Conservation (phyloP, 2,113 vertebrate genomes). For the Mesocricetus auratus region DNA sequence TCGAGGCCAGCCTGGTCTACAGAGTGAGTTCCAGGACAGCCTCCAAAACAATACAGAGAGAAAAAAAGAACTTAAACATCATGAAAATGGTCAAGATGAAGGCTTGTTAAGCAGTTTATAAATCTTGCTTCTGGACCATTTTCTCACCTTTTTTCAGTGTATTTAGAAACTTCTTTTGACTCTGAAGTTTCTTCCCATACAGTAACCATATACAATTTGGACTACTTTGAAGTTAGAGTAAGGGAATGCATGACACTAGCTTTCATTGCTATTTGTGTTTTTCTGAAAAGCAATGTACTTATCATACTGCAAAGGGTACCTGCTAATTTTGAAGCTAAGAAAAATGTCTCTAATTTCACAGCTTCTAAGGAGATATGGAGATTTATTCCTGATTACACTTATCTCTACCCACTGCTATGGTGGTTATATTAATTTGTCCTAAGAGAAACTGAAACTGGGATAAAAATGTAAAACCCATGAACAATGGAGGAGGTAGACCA, state of each 20-base stretch:
- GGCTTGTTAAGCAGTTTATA: not conserved
- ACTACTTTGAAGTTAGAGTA: not conserved
- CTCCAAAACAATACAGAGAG: no score
- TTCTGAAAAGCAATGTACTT: not conserved
- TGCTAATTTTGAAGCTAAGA: slow-evolving; percentile 38
- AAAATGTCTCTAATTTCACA: slow-evolving; percentile 54
- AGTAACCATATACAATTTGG: not conserved
- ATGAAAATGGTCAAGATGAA: not conserved
- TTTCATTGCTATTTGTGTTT: not conserved
- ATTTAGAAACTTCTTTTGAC: slow-evolving; percentile 31
- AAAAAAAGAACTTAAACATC: not conserved
- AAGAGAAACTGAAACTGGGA: not conserved
- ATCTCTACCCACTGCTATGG: slow-evolving; percentile 33
- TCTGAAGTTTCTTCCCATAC: not conserved
- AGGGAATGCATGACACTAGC: not conserved
- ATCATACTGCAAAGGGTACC: not conserved
- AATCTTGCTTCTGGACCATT: not conserved
- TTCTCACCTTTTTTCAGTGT: not conserved
- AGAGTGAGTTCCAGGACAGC: no score
- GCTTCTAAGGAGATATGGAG: not conserved
- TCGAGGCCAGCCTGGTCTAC: no score
- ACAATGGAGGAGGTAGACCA: slow-evolving; percentile 37
- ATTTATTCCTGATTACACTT: slow-evolving; percentile 49
- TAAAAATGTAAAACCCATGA: not conserved
- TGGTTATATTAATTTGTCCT: slow-evolving; percentile 26